Base-by-base conservation (phyloP, 2,113 vertebrate species). In the Zosterops japonicus region DNA sequence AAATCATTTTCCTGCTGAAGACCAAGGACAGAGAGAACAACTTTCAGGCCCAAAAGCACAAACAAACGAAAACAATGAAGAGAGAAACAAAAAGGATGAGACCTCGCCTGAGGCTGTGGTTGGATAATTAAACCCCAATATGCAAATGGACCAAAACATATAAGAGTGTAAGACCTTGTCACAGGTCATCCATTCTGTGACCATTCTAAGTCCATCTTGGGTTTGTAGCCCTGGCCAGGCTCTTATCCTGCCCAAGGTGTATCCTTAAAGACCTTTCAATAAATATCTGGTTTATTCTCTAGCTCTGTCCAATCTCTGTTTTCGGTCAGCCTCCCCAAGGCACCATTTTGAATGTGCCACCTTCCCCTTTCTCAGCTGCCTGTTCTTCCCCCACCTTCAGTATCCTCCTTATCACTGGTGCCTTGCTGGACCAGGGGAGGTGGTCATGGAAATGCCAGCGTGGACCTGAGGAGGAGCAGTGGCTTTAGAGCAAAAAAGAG, bases 321-420 rank as follows among this genome's bases (percentile, higher is more conserved):
- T 9, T n/a, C 16, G 56, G 56, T 35, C 56, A 59, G 57, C n/a
- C n/a, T 59, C 24, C n/a, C n/a, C n/a, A 59, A 35, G 57, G n/a
- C n/a, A 36, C 36, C 23, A 11, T 24, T 36, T 41, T 50, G 49
- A 33, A 15, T 61, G 50, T 85, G n/a, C n/a, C 82, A 46, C 70
- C 33, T 85, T 78, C 36, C 41, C 15, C 65, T 82, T 60, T 29
- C 19, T 87, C 68, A 35, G 13, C 0, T 63, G 70, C 23, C 64
- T 72, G 8, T 3, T 90, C 63, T 80, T 47, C 59, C 27, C 41
- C 6, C 29, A 21, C 55, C 42, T 82, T 56, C 44, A 33, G 28
- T 14, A 2, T 16, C 61, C n/a, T 20, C 16, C 7, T 35, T 52
- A 18, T 27, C 65, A 31, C 33, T 0, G 0, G 25, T 13, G 25